Base-by-base conservation (phyloP, 2,888 invertebrate species). In the Agonopterix arenella region DNA sequence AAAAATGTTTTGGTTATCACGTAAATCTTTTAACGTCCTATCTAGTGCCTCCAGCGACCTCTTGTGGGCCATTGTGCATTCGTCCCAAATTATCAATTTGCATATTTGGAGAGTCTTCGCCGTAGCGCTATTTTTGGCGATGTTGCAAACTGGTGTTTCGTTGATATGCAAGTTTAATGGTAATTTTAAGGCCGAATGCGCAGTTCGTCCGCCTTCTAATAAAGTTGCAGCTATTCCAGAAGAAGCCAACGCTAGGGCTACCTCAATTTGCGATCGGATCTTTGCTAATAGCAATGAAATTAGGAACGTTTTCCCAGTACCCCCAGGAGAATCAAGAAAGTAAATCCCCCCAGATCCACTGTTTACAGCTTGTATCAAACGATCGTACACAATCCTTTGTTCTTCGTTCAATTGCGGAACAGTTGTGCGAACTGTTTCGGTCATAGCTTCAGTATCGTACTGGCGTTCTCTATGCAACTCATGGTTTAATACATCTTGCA, bases 41-140 rank as follows among this genome's bases (percentile, higher is more conserved):
- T 66, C 54, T 4, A 61, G 50, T 50, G 62, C 60, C 46, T 64
- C 61, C 40, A 60, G 47, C 37, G 59, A 55, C 11, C 47, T 51
- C 49, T 60, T 63, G 13, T 62, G 62, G n/a, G 59, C 67, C 64
- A 68, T 49, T 62, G n/a, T n/a, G n/a, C n/a, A n/a, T n/a, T n/a
- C n/a, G n/a, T n/a, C n/a, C n/a, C n/a, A n/a, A n/a, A n/a, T 41
- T 3, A 63, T 61, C 8, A 63, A 48, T 57, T 56, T 59, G 41
- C 51, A 53, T 57, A 47, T 38, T 38, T 58, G 53, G 18, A 64
- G 38, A 1, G 57, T 44, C 43, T 58, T 59, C 2, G 57, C 64
- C 53, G 58, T 60, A 44, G 57, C 57, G 42, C 53, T 52, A 46
- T 60, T 56, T 57, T 57, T 60, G 42, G 54, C 40, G 50, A 66